These are phyloP conservation scores for Drosophila ambigua DNA, from an alignment of 1,140 invertebrate species.

Conservation along the genomic window DNA sequence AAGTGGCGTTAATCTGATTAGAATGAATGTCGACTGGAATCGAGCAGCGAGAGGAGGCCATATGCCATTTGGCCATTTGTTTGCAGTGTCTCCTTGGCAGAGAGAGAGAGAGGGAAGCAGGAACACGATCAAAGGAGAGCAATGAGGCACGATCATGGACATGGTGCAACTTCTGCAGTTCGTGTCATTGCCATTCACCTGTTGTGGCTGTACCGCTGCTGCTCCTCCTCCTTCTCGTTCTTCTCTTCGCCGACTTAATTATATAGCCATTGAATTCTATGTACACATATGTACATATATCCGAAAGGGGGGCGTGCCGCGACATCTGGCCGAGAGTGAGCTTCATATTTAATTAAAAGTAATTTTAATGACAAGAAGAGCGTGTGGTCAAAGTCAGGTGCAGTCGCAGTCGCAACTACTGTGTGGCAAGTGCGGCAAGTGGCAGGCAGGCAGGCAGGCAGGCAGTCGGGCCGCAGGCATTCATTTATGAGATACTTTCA, in stretches of 20 bases:
- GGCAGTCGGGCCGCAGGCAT: slow-evolving; percentile 14
- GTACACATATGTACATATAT: slow-evolving; percentile 37
- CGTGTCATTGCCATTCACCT: slow-evolving; percentile 79
- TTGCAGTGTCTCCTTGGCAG: no score
- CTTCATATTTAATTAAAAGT: slow-evolving; percentile 75
- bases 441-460: slow-evolving; percentile 8
- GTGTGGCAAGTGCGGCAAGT: slow-evolving; percentile 44
- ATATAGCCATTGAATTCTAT: slow-evolving; percentile 61
- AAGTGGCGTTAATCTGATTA: slow-evolving; percentile 78
- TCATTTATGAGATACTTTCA: slow-evolving; percentile 80
- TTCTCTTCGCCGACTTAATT: slow-evolving; percentile 59
- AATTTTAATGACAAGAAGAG: slow-evolving; percentile 58
- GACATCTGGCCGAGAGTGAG: slow-evolving; percentile 49
- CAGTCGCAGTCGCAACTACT: neutral
- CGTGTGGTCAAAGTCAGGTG: neutral
- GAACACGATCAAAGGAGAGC: slow-evolving; percentile 50
- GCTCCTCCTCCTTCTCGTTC: slow-evolving; percentile 3
- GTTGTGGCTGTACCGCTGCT: slow-evolving; percentile 43
- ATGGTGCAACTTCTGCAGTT: slow-evolving; percentile 42
- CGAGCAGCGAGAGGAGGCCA: slow-evolving; percentile 10
- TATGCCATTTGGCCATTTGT: slow-evolving; percentile 4
- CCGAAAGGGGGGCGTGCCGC: slow-evolving; percentile 51
- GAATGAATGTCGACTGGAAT: slow-evolving; percentile 61
- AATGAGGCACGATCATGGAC: slow-evolving; percentile 54
- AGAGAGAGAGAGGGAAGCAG: no score